Percentiles rank a stretch among this genome's conserved stretches.
phyloP scores from a whole-genome alignment of 2,888 invertebrate species.

The Hirtodrosophila confusa region DNA sequence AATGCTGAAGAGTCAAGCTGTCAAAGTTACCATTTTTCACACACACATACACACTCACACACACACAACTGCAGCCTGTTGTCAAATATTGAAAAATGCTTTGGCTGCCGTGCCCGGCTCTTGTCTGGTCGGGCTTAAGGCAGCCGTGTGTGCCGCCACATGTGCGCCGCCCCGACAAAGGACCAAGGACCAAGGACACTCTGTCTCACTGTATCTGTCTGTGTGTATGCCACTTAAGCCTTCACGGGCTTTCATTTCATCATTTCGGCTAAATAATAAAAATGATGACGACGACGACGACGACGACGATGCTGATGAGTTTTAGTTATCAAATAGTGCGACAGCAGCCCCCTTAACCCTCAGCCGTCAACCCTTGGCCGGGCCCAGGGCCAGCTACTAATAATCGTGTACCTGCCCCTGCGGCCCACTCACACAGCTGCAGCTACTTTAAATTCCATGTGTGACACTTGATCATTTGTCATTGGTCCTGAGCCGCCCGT shows the following conservation, averaged over 20 bases:
- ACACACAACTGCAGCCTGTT: constrained; percentile 44
- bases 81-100: constrained; percentile 79
- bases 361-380: constrained; percentile 44
- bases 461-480: constrained; percentile 81
- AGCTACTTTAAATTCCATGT: constrained; percentile 80
- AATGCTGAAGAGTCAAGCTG: constrained; percentile 74
- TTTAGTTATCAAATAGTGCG: constrained; percentile 72
- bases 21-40: constrained; percentile 79
- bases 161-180: constrained; percentile 46
- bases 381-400: constrained; percentile 44
- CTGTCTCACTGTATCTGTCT: constrained; percentile 12
- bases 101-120: constrained; percentile 25
- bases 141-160: constrained; percentile 42
- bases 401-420: constrained; percentile 52
- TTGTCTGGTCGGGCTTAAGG: constrained; percentile 40
- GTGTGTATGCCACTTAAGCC: constrained; percentile 59
- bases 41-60: constrained; percentile 40
- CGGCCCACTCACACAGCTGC: constrained; percentile 44
- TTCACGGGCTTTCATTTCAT: constrained; percentile 69
- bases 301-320: constrained; percentile 62
- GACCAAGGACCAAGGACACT: constrained; percentile 22
- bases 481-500: constrained; percentile 60
- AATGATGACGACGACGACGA: constrained; percentile 64
- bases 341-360: constrained; percentile 38
- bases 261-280: constrained; percentile 74